Conservation (phyloP, 2,113 vertebrate genomes). For the Sturnus vulgaris region DNA sequence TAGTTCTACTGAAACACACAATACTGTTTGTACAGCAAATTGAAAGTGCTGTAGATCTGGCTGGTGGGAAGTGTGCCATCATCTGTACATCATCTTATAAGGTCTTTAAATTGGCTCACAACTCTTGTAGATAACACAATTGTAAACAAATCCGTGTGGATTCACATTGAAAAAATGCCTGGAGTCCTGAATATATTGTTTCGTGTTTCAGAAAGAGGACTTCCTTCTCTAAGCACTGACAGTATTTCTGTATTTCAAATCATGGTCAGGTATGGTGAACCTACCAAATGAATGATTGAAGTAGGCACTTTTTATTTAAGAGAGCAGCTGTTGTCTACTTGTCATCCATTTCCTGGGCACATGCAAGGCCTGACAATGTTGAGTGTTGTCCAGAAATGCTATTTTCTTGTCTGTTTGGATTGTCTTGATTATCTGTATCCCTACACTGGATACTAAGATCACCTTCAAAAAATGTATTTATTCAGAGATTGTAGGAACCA, state of each 20-base stretch:
- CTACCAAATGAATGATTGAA: neutral
- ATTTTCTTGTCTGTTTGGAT: neutral
- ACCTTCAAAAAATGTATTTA: neutral
- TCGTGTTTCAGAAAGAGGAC: neutral
- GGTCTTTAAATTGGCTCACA: neutral
- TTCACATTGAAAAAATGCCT: neutral
- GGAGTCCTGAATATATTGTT: neutral
- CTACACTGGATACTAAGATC: neutral
- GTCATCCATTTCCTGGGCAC: neutral
- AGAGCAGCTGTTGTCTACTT: neutral
- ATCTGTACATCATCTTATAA: neutral
- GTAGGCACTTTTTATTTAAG: neutral
- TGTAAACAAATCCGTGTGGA: neutral
- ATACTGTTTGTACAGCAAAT: neutral
- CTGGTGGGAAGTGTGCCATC: neutral
- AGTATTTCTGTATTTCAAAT: neutral
- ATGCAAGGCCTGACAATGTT: neutral
- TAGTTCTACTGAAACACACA: neutral
- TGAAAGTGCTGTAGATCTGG: neutral
- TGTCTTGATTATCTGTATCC: neutral
- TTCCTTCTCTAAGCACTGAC: neutral
- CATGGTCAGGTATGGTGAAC: neutral
- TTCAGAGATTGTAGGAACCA: neutral
- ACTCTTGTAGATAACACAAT: neutral
- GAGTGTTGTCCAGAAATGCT: neutral